phyloP scores from a whole-genome alignment of 2,888 invertebrate species.

The Arenicola marina region DNA sequence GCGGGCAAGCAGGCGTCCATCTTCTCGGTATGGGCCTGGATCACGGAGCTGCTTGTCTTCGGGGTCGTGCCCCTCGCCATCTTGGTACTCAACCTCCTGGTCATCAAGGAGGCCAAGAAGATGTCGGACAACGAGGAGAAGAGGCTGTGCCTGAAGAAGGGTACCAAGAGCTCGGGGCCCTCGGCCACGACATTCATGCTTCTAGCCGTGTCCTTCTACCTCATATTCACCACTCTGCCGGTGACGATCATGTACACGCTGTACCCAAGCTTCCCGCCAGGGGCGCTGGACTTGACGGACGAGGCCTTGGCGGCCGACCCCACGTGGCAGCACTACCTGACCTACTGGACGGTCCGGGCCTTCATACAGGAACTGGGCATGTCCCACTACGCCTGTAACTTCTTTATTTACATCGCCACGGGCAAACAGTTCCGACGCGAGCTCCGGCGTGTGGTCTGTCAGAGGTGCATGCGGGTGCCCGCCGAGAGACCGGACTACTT shows the following conservation, averaged over 20 bases:
- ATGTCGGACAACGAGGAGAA: conserved; percentile 31
- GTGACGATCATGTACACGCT: conserved; percentile 47
- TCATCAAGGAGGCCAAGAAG: conserved; percentile 51
- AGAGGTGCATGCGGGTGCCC: no score
- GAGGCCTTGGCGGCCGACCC: conserved; percentile 42
- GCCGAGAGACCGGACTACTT: no score
- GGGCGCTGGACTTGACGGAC: conserved; percentile 36
- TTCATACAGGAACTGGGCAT: conserved; percentile 49
- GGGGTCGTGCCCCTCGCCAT: conserved; percentile 54
- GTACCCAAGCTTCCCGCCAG: conserved; percentile 38
- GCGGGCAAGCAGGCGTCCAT: conserved; percentile 40
- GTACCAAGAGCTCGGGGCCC: conserved; percentile 30
- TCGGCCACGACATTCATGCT: conserved; percentile 58
- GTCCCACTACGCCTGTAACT: conserved; percentile 55
- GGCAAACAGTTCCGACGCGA: conserved; percentile 58
- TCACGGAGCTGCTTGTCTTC: conserved; percentile 55
- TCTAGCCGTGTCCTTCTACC: conserved; percentile 55
- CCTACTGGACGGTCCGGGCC: conserved; percentile 43
- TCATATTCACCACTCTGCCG: conserved; percentile 54
- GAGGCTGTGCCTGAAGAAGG: conserved; percentile 16
- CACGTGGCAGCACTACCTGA: conserved; percentile 46
- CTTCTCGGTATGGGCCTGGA: conserved; percentile 55
- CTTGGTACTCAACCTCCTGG: conserved; percentile 56
- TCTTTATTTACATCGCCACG: conserved; percentile 58
- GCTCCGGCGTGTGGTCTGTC: conserved; percentile 16